Percentiles rank a stretch among this genome's conserved stretches.
These are phyloP conservation scores for Catharus ustulatus DNA, from an alignment of 2,797 vertebrate genomes.

Conservation along the genomic window DNA sequence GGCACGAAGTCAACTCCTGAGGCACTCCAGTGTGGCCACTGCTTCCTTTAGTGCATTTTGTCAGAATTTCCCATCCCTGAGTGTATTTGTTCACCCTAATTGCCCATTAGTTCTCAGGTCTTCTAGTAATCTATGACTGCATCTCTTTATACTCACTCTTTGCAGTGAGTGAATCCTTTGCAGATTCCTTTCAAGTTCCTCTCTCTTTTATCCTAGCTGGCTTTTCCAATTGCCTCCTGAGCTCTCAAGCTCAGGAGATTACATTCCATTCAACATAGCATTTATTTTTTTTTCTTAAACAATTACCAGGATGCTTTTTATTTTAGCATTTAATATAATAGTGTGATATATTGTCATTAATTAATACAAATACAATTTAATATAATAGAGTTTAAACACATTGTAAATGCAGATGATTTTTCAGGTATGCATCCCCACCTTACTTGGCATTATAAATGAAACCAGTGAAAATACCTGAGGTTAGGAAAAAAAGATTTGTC, in stretches of 20 bases:
- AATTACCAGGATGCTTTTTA: neutral
- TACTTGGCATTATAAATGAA: neutral
- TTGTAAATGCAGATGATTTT: neutral
- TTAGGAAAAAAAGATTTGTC: neutral
- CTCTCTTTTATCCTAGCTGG: neutral
- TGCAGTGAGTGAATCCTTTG: neutral
- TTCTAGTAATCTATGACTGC: neutral
- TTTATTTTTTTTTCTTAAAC: neutral
- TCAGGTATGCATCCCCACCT: neutral
- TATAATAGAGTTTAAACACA: neutral
- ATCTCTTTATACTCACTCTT: neutral
- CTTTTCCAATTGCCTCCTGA: neutral
- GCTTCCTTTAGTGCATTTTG: neutral
- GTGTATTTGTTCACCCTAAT: neutral
- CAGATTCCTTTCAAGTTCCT: neutral
- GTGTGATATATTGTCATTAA: neutral
- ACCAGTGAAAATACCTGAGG: neutral
- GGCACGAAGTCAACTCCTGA: neutral
- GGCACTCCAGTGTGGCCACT: neutral
- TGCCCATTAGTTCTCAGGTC: neutral
- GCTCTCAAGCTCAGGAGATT: neutral
- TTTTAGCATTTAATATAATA: neutral
- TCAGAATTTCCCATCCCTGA: neutral
- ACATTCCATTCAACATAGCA: neutral
- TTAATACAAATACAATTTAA: neutral